Evolutionary conservation across 2,888 invertebrate species (phyloP), one percentile per base, ranked within the genome.

Genomic region (Iphiclides podalirius): DNA sequence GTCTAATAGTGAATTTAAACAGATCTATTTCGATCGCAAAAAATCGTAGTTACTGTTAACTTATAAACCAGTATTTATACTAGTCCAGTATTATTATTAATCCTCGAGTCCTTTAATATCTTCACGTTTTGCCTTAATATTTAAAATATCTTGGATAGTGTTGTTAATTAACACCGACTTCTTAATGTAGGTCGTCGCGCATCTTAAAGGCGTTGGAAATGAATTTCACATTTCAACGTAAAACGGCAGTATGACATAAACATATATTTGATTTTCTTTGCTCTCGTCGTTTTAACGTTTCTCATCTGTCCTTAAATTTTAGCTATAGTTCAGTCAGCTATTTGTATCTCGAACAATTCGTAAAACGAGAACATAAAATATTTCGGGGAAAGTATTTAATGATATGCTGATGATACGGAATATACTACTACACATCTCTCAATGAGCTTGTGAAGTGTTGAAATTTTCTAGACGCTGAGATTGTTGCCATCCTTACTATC

Each of bases 141-240:
- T 16, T 38, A 8, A 41, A 38, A 13, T 12, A n/a, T 23, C 31
- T 38, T 31, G 15, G 12, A 33, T 38, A 15, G 17, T 36, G 39
- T 14, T 28, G 28, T 41, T 42, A 35, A 47, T 47, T 47, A 42
- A 47, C 41, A 42, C 31, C 13, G 37, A 42, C 31, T 41, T 47
- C 35, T 14, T 35, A 28, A 47, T 36, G 20, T 42, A 17, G 41
- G 47, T 42, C 36, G 42, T 14, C 11, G 14, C 31, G n/a, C n/a
- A n/a, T n/a, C n/a, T n/a, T n/a, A n/a, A 42, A 41, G 14, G 16
- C 20, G 20, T 20, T 36, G 14, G 31, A 47, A 20, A 42, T 9
- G 20, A 9, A 15, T 47, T 47, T 37, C 11, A 31, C 41, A 31
- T 47, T 35, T 47, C 36, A 15, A 28, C 41, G 47, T 41, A 37